Base-by-base conservation (phyloP, 2,888 invertebrate species). In the Xiphydria camelus region DNA sequence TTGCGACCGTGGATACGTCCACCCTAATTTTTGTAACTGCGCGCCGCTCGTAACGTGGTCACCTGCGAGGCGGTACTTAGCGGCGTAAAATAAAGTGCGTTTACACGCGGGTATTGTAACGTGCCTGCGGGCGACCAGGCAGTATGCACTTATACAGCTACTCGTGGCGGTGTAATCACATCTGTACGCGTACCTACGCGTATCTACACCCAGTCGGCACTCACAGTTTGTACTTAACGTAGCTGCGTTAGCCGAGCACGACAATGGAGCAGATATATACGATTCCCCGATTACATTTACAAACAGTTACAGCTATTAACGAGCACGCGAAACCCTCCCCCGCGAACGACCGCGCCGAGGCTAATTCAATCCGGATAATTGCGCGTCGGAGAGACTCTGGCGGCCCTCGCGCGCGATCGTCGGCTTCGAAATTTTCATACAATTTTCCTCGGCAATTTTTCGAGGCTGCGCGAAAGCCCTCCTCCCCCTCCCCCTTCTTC, bases 281-380 rank as follows among this genome's bases (percentile, higher is more conserved):
- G 42, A 52, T 51, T 49, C 47, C 57, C 48, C 55, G 57, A 60
- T 60, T 60, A 60, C 60, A 60, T 60, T 60, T 60, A 60, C 60
- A 60, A 61, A 60, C 60, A 60, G 60, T 60, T 60, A 58, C 51
- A 57, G 60, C 61, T 55, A 61, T 61, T 61, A 61, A 54, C 55
- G 50, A 51, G 53, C 61, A 61, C 61, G 61, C 61, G 58, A 61
- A 61, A 61, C 56, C 60, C 55, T n/a, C n/a, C n/a, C n/a, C n/a
- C n/a, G n/a, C n/a, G n/a, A n/a, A n/a, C n/a, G n/a, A n/a, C n/a
- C n/a, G n/a, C n/a, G n/a, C 55, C 51, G 57, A 54, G 52, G 60
- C 58, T 61, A 61, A 61, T 61, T 61, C 58, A 61, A 61, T 61
- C 61, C 61, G 53, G 51, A 60, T 60, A 60, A 60, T 60, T 57